A percentile compares a stretch with the other conserved stretches of the same genome.
Evolutionary conservation across 2,888 invertebrate species (phyloP).

Genomic region (Hydrotaea diabolus): DNA sequence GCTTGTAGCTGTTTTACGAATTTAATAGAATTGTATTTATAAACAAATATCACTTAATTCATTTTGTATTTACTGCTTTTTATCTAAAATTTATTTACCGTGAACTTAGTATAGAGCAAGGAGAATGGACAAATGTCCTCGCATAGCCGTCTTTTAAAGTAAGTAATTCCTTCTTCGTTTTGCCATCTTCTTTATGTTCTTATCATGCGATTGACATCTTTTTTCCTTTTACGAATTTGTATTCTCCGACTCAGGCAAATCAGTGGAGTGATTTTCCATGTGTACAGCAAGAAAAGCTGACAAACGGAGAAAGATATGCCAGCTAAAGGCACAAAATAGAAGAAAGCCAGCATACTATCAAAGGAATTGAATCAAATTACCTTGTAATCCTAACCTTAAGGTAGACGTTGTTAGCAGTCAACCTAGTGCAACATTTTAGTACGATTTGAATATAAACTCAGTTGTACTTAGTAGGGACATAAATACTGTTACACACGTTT

Average conservation of each 20-base stretch:
- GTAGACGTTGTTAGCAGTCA: conserved; percentile 62
- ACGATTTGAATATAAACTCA: no score
- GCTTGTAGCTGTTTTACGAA: not conserved
- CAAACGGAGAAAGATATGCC: not conserved
- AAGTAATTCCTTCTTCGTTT: conserved; percentile 15
- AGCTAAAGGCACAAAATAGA: not conserved
- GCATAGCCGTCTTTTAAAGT: not conserved
- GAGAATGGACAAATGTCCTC: not conserved
- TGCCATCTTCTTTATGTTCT: conserved; percentile 1
- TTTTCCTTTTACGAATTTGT: not conserved
- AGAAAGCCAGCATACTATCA: conserved; percentile 70
- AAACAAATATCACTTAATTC: conserved; percentile 41
- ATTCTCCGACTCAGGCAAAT: conserved; percentile 34
- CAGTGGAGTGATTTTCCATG: conserved; percentile 10
- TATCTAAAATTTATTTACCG: conserved; percentile 49
- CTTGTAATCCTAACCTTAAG: conserved; percentile 81
- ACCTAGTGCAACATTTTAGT: not conserved
- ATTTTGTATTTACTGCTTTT: conserved; percentile 54
- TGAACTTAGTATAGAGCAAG: conserved; percentile 47
- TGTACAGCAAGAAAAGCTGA: not conserved
- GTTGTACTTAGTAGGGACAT: no score
- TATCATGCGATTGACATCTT: conserved; percentile 61
- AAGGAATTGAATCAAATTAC: conserved; percentile 81
- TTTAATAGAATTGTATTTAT: not conserved
- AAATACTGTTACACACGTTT: no score